Percentiles rank a stretch among this genome's conserved stretches.
Conservation (phyloP, 2,888 invertebrate genomes). For the Dicyrtomina minuta region DNA sequence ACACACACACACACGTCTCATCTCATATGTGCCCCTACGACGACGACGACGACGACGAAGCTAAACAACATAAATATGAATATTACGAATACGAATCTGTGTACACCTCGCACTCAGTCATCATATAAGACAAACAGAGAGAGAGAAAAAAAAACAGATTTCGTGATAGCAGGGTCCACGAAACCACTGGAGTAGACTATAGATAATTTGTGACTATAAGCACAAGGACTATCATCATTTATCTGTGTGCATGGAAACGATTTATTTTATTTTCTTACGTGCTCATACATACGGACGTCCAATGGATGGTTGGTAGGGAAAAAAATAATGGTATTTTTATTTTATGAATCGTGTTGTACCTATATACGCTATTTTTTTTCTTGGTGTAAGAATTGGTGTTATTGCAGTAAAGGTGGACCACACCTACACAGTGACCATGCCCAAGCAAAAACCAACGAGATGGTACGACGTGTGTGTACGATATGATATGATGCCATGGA, state of each 20-base stretch:
- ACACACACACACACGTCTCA: neutral
- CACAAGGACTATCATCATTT: no score
- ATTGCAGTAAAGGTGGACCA: conserved; percentile 16
- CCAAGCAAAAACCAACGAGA: neutral
- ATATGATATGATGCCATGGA: neutral
- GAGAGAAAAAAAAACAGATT: neutral
- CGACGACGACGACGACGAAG: neutral
- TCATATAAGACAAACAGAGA: no score
- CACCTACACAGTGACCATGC: conserved; percentile 25
- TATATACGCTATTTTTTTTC: neutral
- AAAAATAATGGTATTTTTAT: neutral
- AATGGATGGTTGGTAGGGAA: neutral
- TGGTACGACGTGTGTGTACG: neutral
- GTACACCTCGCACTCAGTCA: no score
- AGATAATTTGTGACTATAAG: no score
- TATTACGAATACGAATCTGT: neutral
- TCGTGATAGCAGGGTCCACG: no score
- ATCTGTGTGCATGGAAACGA: no score
- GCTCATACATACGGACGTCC: neutral
- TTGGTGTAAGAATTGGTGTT: conserved; percentile 15
- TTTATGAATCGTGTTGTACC: conserved; percentile 8
- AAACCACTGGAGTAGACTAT: no score
- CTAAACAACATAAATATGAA: neutral
- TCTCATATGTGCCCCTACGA: neutral
- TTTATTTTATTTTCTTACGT: neutral